phyloP scores from a whole-genome alignment of 2,888 invertebrate genomes.

The Lissocephala sabroskyi region DNA sequence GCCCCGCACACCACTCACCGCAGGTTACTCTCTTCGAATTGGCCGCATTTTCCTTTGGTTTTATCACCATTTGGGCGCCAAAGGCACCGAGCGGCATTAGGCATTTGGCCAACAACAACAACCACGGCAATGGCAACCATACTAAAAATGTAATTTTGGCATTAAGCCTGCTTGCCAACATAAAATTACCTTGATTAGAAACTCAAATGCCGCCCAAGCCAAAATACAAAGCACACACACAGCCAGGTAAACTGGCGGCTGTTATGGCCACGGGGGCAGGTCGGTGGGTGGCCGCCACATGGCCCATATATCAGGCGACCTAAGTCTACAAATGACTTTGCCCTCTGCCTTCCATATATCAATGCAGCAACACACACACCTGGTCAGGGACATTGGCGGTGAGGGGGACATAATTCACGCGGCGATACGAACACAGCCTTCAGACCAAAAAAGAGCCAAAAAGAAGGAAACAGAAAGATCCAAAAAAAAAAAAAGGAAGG shows the following conservation, averaged over 20 bases:
- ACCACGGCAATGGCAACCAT: constrained; percentile 32
- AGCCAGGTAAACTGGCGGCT: background rate
- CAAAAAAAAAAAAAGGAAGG: too few relatives aligned
- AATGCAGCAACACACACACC: constrained; percentile 11
- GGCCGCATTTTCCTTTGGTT: too few relatives aligned
- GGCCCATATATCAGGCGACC: constrained; percentile 53
- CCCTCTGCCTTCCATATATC: constrained; percentile 45
- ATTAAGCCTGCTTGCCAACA: constrained; percentile 54
- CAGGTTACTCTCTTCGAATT: too few relatives aligned
- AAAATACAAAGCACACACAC: constrained; percentile 8
- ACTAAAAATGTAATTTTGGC: constrained; percentile 63
- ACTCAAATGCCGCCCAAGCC: constrained; percentile 41
- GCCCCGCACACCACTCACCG: too few relatives aligned
- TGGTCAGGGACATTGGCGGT: background rate
- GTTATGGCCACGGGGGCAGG: constrained; percentile 15
- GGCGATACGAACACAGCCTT: too few relatives aligned
- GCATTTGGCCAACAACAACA: constrained; percentile 16
- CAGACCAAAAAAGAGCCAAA: too few relatives aligned
- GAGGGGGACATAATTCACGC: too few relatives aligned
- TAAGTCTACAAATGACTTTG: constrained; percentile 53
- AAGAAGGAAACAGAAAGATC: too few relatives aligned
- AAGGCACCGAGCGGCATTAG: too few relatives aligned
- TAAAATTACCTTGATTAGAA: constrained; percentile 62
- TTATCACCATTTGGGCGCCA: too few relatives aligned
- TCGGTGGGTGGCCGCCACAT: constrained; percentile 26